These are phyloP conservation scores for Omphaloscelis lunosa DNA, from an alignment of 2,888 invertebrate species.

Conservation along the genomic window DNA sequence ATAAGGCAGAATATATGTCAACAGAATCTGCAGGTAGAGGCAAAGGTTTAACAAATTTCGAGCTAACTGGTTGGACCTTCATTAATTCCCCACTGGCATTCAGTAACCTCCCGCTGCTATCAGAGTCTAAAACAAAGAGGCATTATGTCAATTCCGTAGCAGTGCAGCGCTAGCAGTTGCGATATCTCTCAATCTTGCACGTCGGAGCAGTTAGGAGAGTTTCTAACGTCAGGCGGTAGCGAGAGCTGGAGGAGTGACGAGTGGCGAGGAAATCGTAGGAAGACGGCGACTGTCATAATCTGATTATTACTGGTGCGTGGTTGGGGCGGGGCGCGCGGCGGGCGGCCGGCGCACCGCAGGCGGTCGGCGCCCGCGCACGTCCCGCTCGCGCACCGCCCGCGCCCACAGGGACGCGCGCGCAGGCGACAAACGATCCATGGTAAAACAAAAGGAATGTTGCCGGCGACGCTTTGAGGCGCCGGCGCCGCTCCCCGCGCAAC, in stretches of 20 bases:
- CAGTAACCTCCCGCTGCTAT: constrained; percentile 71
- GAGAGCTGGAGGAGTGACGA: constrained; percentile 84
- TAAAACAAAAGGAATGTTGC: constrained; percentile 91
- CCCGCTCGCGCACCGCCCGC: constrained; percentile 71
- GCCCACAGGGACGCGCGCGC: constrained; percentile 77
- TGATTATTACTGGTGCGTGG: constrained; percentile 88
- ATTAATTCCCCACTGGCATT: constrained; percentile 63
- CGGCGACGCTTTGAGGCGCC: constrained; percentile 90
- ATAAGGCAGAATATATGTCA: constrained; percentile 44
- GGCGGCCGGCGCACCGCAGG: constrained; percentile 86
- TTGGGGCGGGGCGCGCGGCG: constrained; percentile 88
- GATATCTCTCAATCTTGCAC: constrained; percentile 71
- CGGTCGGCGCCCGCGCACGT: constrained; percentile 88
- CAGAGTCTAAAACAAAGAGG: constrained; percentile 71
- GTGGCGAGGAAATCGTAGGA: constrained; percentile 74
- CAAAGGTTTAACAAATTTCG: constrained; percentile 49
- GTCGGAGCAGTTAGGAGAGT: constrained; percentile 46
- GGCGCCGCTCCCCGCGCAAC: constrained; percentile 88
- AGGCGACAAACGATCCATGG: constrained; percentile 91
- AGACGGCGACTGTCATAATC: constrained; percentile 89
- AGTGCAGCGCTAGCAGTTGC: constrained; percentile 55
- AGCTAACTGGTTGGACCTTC: constrained; percentile 58
- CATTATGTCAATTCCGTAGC: constrained; percentile 74
- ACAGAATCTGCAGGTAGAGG: constrained; percentile 46
- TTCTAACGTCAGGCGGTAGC: constrained; percentile 69